phyloP scores from a whole-genome alignment of 53 echinoderm and acorn worm genomes.

The Holothuria scabra region DNA sequence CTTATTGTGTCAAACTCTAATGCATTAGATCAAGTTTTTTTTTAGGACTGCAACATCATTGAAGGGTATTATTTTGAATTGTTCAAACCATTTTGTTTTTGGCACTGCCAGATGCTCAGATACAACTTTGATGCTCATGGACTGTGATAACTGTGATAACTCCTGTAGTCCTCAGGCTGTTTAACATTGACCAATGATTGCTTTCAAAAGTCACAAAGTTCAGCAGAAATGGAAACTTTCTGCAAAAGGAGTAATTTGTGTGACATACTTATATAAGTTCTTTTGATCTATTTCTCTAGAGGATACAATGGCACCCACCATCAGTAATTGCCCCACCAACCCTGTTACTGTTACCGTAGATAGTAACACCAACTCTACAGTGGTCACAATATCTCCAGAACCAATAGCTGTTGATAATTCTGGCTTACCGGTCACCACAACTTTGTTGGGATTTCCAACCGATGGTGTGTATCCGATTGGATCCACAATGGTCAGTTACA shows the following conservation, averaged over 20 bases:
- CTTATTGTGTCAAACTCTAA: too few relatives aligned
- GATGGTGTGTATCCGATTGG: constrained; percentile 36
- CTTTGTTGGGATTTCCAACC: background rate
- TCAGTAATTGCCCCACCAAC: background rate
- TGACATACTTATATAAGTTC: background rate
- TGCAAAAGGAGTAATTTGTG: background rate
- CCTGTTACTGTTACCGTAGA: constrained; percentile 28
- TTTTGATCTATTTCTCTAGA: background rate
- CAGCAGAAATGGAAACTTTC: background rate
- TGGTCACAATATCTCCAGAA: constrained; percentile 33
- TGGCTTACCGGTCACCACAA: background rate
- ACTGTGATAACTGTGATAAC: constrained; percentile 3
- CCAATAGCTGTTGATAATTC: constrained; percentile 52
- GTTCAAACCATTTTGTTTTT: background rate
- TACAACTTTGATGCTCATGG: background rate
- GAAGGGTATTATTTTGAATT: too few relatives aligned
- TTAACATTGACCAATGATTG: too few relatives aligned
- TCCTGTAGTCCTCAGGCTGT: background rate
- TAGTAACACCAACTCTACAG: constrained; percentile 4
- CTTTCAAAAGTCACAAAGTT: background rate
- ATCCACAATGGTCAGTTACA: constrained; percentile 41
- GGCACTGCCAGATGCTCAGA: constrained; percentile 2
- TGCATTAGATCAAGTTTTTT: too few relatives aligned
- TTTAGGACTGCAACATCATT: too few relatives aligned
- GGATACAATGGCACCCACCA: background rate